Base-by-base conservation (phyloP, 1,140 invertebrate genomes). In the Prorops nasuta region DNA sequence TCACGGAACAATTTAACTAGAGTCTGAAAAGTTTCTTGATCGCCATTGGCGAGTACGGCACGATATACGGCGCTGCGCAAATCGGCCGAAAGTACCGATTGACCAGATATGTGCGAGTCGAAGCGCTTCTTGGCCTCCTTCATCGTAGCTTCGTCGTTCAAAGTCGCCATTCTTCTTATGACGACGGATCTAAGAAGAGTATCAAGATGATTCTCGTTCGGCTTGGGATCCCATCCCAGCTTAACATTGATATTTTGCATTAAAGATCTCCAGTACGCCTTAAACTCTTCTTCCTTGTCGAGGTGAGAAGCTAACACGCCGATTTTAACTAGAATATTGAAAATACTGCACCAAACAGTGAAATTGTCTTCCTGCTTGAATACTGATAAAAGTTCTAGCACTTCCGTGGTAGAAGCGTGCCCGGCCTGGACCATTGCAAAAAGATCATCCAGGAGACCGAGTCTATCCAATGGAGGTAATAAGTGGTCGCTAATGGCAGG, bases 371-470 rank as follows among this genome's bases (percentile, higher is more conserved):
- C 94, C 54, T 90, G 82, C 42, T 83, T 81, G 71, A 90, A 96
- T 0, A 91, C 88, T 54, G 86, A 80, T 44, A 81, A 65, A 0
- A 82, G 61, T 21, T 76, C 71, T 18, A 90, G 64, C 15, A 90
- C 86, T 61, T 94, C 89, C 0, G 86, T 85, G 12, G 91, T 91
- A 20, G 85, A 84, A 1, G 83, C 81, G 52, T 90, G 83, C 3
- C 94, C 93, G n/a, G 91, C 88, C 77, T 94, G 87, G 1, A 94
- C 88, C 75, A 96, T 81, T 20, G 94, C 92, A 74, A 94, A 97
- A 24, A 97, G 81, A 73, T 98, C 96, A 75, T 95, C 92, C 19
- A 96, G 80, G 3, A 98, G 71, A 3, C 92, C 91, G 19, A 98
- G 83, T 34, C 96, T 85, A 73, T 98, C 96, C 3, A 98, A 77